phyloP scores from a whole-genome alignment of 2,888 invertebrate species.

The Sarcophaga caerulescens region DNA sequence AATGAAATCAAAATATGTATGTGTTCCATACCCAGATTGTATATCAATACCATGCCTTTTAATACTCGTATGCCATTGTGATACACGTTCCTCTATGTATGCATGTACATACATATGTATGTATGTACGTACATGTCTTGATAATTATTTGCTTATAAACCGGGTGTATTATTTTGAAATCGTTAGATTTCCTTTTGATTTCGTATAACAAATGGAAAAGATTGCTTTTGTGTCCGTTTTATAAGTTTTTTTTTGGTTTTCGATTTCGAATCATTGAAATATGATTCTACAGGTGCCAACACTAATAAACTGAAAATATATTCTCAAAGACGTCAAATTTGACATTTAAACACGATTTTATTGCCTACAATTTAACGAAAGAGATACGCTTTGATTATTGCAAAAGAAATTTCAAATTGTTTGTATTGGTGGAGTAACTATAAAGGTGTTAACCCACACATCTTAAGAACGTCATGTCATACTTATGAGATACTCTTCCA shows the following conservation, averaged over 20 bases:
- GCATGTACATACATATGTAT: not conserved
- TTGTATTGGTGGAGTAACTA: no score
- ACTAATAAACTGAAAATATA: not conserved
- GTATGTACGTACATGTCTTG: no score
- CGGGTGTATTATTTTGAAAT: not conserved
- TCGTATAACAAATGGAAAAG: not conserved
- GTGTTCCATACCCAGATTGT: not conserved
- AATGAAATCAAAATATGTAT: no score
- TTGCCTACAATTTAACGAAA: not conserved
- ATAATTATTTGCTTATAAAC: not conserved
- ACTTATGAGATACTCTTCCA: no score
- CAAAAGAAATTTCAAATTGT: no score
- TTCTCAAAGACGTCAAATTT: not conserved
- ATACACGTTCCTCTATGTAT: not conserved
- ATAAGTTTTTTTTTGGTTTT: not conserved
- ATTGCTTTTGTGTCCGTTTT: not conserved
- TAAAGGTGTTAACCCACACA: no score
- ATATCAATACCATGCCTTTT: not conserved
- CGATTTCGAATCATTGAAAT: not conserved
- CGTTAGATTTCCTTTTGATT: constrained; percentile 9
- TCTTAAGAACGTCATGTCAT: no score
- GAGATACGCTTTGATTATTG: not conserved
- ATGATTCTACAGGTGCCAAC: not conserved
- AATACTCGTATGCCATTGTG: not conserved
- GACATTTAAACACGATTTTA: not conserved